Conservation (phyloP, 2,888 invertebrate genomes). For the Epicampocera succincta region DNA sequence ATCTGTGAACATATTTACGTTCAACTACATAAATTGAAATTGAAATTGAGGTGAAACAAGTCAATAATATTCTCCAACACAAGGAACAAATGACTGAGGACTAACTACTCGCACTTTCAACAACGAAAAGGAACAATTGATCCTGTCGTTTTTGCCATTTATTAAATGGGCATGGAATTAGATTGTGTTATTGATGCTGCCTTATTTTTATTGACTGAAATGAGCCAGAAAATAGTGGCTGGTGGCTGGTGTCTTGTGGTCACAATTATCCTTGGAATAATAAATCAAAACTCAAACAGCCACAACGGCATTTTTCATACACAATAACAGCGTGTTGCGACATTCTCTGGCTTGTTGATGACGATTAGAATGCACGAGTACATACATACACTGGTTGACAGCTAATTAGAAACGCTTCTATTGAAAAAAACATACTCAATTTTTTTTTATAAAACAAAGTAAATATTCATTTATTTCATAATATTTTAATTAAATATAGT, state of each 20-base stretch:
- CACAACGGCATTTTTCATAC: constrained; percentile 38
- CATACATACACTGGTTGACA: no score
- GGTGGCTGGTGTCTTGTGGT: constrained; percentile 61
- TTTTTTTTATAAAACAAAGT: no score
- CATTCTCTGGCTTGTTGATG: not conserved
- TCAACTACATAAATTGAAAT: not conserved
- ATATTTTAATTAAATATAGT: no score
- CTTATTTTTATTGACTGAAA: constrained; percentile 47
- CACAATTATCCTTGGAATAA: constrained; percentile 61
- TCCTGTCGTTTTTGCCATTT: constrained; percentile 42
- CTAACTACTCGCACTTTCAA: no score
- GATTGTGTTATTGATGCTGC: constrained; percentile 40
- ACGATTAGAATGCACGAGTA: no score
- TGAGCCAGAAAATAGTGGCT: constrained; percentile 1
- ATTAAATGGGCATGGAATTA: constrained; percentile 33
- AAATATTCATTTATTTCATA: no score
- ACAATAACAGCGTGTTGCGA: not conserved
- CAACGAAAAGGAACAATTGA: constrained; percentile 38
- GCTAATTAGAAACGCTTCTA: no score
- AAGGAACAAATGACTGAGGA: constrained; percentile 43
- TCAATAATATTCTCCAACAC: constrained; percentile 55
- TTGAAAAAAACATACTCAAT: no score
- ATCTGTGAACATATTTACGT: not conserved
- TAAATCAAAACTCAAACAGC: constrained; percentile 62
- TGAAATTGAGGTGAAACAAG: constrained; percentile 53